phyloP scores from a whole-genome alignment of 2,797 vertebrate species.

The Poecilia wingei region DNA sequence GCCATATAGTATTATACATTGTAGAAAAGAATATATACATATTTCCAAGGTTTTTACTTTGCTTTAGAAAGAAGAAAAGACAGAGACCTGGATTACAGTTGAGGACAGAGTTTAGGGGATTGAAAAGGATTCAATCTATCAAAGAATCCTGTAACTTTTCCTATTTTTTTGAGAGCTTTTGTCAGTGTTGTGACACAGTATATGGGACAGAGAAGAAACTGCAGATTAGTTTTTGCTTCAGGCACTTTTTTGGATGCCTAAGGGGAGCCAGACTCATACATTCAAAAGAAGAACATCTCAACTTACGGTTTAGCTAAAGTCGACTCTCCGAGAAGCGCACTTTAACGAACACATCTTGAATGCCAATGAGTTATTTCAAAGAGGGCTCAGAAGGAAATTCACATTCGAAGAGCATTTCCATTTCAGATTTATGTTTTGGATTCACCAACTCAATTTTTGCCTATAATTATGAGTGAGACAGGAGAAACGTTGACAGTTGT shows the following conservation, averaged over 20 bases:
- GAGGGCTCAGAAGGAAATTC: constrained; percentile 32
- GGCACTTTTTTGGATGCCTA: constrained; percentile 63
- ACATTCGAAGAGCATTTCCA: constrained; percentile 13
- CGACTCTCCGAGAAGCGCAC: constrained; percentile 46
- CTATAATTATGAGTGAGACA: background rate
- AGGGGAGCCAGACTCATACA: constrained; percentile 53
- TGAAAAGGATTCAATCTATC: constrained; percentile 38
- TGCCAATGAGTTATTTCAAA: constrained; percentile 43
- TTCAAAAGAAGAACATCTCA: constrained; percentile 48
- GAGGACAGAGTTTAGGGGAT: constrained; percentile 24
- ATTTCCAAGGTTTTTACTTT: constrained; percentile 2
- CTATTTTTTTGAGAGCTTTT: constrained; percentile 50
- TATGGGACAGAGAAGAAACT: constrained; percentile 20
- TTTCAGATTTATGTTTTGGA: background rate
- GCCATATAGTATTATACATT: constrained; percentile 4
- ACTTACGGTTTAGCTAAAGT: constrained; percentile 55
- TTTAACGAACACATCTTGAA: constrained; percentile 41
- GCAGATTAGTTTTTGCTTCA: constrained; percentile 61
- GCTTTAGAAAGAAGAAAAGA: constrained; percentile 15
- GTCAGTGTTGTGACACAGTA: constrained; percentile 51
- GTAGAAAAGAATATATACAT: no score
- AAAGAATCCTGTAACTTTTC: constrained; percentile 53
- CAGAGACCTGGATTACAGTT: constrained; percentile 1
- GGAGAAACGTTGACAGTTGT: background rate
- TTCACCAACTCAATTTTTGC: background rate